Evolutionary conservation across 2,113 vertebrate genomes (phyloP), one percentile per base, ranked within the genome.

Genomic region (Cynopterus brachyotis): DNA sequence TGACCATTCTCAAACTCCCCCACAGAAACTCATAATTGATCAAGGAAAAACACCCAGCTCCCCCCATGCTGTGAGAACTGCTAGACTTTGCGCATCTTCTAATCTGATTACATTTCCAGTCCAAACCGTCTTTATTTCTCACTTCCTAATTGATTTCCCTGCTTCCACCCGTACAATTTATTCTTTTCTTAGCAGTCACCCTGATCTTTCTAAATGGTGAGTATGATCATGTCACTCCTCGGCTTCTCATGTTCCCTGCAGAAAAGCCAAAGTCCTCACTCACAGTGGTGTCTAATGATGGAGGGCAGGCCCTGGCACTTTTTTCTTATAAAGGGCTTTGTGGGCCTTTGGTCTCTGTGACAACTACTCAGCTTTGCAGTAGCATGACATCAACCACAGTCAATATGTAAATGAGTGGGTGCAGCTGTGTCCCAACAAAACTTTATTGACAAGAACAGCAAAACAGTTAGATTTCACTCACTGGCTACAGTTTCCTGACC

Each of bases 131-230:
- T 84, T 72, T 70, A 67, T 73, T 90, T 95, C 90, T 94, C 70
- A 81, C 75, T 76, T 97, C 64, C 75, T 94, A 88, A 78, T 69
- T 92, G 90, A 79, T 84, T 96, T 90, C 12, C 62, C 57, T 81
- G 70, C 70, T 91, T 70, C 91, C 4, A 24, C 37, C 85, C 69
- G 20, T 85, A 37, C 55, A 72, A 9, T 78, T 64, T 88, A 40
- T 59, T 62, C 83, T 94, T 59, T 50, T 42, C 76, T 59, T 70
- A 55, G 90, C 55, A 60, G 70, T 32, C 40, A 57, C 72, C 55
- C 45, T 3, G 15, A 30, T 95, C 62, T 73, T 92, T 88, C 89
- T 59, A 78, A 88, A 53, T 40, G 62, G 55, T 42, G 78, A 85
- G 19, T 94, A 72, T 35, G 35, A 50, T 76, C 50, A 45, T 78